phyloP scores from a whole-genome alignment of 2,113 vertebrate species.

The Narcine bancroftii region DNA sequence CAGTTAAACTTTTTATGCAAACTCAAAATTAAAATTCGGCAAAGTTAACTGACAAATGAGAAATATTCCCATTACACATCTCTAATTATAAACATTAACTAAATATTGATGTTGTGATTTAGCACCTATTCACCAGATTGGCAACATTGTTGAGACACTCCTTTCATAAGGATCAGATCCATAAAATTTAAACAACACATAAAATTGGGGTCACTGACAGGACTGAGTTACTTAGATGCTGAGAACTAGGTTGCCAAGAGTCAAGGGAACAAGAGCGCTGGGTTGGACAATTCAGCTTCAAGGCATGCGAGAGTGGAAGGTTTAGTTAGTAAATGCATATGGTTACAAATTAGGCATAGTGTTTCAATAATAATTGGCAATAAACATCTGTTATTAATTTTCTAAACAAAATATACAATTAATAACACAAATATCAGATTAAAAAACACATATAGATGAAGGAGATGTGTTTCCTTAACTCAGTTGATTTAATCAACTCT shows the following conservation, averaged over 20 bases:
- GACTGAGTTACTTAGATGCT: too few relatives aligned
- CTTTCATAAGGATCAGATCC: neutral
- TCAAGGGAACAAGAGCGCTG: neutral
- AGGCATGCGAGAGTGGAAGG: neutral
- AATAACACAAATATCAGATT: neutral
- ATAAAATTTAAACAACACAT: neutral
- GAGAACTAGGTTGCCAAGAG: neutral
- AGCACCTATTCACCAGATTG: neutral
- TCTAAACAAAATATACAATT: neutral
- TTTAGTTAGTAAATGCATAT: neutral
- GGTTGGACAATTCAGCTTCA: neutral
- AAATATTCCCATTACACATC: neutral
- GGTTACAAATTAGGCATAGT: neutral
- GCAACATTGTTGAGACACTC: neutral
- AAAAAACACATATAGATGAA: neutral
- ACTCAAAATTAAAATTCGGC: neutral
- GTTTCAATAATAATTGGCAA: neutral
- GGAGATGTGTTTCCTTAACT: slow-evolving; percentile 52
- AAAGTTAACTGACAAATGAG: neutral
- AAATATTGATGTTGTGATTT: neutral
- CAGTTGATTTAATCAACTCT: slow-evolving; percentile 46
- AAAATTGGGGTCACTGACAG: too few relatives aligned
- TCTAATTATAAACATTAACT: neutral
- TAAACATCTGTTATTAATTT: neutral
- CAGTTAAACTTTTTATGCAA: neutral